A percentile compares a stretch with the other conserved stretches of the same genome.
These are phyloP conservation scores for Acinonyx jubatus DNA, from an alignment of 2,113 vertebrate genomes.

Conservation along the genomic window DNA sequence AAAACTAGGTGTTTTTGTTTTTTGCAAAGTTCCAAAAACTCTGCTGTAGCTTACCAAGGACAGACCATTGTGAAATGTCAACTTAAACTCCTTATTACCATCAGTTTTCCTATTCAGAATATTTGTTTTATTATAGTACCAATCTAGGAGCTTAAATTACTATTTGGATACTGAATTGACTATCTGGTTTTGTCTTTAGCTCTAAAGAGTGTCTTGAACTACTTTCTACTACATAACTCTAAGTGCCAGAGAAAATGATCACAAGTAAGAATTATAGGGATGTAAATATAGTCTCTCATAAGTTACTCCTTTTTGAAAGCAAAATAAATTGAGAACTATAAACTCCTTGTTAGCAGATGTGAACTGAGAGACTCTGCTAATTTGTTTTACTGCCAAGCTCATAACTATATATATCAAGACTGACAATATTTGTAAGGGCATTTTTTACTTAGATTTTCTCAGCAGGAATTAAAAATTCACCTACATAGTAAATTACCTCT, in stretches of 20 bases:
- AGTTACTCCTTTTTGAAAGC: constrained; percentile 63
- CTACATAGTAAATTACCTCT: constrained; percentile 21
- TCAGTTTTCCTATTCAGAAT: not conserved
- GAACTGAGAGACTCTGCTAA: constrained; percentile 42
- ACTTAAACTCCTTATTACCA: not conserved
- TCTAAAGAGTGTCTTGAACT: constrained; percentile 13
- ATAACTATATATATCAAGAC: constrained; percentile 60
- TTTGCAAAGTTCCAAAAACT: not conserved
- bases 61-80: not conserved
- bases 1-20: not conserved
- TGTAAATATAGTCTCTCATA: constrained; percentile 47
- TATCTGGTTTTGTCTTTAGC: constrained; percentile 40
- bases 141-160: not conserved
- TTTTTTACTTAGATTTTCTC: constrained; percentile 54
- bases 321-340: constrained; percentile 62
- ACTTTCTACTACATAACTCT: not conserved
- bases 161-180: constrained; percentile 21
- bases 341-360: constrained; percentile 67
- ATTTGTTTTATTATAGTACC: constrained; percentile 13
- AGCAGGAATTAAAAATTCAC: constrained; percentile 62
- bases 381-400: constrained; percentile 58
- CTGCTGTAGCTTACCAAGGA: not conserved
- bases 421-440: constrained; percentile 39
- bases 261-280: constrained; percentile 41
- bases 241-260: constrained; percentile 27